A percentile compares a stretch with the other conserved stretches of the same genome.
Conservation (phyloP, 2,113 vertebrate species). For the Corynorhinus townsendii region DNA sequence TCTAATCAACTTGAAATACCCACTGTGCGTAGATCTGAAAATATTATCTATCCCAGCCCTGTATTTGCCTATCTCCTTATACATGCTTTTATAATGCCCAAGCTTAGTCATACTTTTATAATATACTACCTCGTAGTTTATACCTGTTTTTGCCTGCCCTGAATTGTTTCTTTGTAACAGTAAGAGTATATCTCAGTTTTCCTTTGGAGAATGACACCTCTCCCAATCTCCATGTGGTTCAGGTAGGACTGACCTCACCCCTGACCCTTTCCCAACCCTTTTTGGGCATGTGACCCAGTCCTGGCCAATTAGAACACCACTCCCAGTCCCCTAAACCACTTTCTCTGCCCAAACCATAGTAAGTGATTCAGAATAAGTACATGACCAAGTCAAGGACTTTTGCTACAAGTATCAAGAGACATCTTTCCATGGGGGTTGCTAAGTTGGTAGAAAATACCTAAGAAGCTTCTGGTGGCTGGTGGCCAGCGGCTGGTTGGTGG, state of each 20-base stretch:
- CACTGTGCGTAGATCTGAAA: background rate
- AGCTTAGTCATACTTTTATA: background rate
- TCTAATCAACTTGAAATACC: background rate
- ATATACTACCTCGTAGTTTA: background rate
- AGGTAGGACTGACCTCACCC: background rate
- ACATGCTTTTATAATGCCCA: background rate
- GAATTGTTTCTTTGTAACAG: background rate
- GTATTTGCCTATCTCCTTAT: background rate
- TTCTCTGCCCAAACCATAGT: background rate
- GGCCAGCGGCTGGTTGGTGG: background rate
- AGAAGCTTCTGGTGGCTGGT: background rate
- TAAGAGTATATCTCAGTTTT: background rate
- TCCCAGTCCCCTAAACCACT: rapidly evolving
- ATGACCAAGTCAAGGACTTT: background rate
- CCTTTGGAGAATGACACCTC: background rate
- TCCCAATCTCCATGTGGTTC: background rate
- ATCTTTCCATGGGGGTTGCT: background rate
- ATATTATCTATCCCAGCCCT: background rate
- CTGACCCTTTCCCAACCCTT: background rate
- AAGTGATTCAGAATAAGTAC: background rate
- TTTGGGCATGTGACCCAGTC: background rate
- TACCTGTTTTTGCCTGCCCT: background rate
- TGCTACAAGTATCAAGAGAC: background rate
- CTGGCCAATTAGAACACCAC: background rate
- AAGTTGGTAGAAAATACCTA: background rate